Base-by-base conservation (phyloP, 2,113 vertebrate species). In the Orientallactaga bullata region DNA sequence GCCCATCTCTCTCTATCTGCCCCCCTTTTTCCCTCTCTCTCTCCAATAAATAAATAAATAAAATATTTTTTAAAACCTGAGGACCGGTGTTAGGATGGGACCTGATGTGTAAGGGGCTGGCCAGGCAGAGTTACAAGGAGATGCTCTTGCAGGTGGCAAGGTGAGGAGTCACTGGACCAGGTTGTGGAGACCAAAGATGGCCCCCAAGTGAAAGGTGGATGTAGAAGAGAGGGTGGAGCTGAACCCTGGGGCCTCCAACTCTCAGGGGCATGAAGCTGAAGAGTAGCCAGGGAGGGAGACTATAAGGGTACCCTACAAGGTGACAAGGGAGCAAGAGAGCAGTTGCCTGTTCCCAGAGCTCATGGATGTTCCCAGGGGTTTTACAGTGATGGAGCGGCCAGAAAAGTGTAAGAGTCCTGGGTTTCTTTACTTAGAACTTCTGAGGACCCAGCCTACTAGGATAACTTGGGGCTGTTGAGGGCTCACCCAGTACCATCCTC, bases 21-120 rank as follows among this genome's bases (percentile, higher is more conserved):
- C 42, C 42, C 42, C 42, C n/a, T n/a, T n/a, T n/a, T n/a, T n/a
- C n/a, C n/a, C n/a, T n/a, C n/a, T n/a, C n/a, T n/a, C n/a, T n/a
- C n/a, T n/a, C 42, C 42, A 47, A 47, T 47, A 47, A 47, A 47
- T 47, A 47, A 47, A 47, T 47, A 47, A 47, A 47, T 47, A 47
- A 47, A 47, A 47, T 47, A 47, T 47, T 47, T 47, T 47, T 47
- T 26, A 51, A 71, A 63, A 30, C 32, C 26, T 35, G 55, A n/a
- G 1, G 68, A 55, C 2, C 12, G 7, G 0, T 0, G 11, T 5
- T 26, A 32, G 37, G 21, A 2, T 9, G 68, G 47, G 15, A 32
- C 66, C 47, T 68, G 28, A 28, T 15, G 11, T 24, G 6, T 55
- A 26, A 60, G 37, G 68, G 51, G 73, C 55, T 30, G n/a, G 61